Evolutionary conservation across 2,888 invertebrate species (phyloP).

Genomic region (Callyntrura sp.): DNA sequence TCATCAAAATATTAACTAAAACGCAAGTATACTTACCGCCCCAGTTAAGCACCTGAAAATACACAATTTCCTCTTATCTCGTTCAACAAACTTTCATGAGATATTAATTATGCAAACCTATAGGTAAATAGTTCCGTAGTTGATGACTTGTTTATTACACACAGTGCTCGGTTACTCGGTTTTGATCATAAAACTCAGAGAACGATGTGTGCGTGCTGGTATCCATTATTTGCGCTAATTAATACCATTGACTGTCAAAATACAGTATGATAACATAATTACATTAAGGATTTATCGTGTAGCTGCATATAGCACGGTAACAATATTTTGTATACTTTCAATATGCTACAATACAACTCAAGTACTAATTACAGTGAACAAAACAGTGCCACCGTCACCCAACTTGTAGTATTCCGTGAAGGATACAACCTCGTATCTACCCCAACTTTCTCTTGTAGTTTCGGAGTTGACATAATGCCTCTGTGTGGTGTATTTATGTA

Average conservation of each 20-base stretch:
- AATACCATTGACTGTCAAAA: neutral
- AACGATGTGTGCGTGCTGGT: conserved; percentile 34
- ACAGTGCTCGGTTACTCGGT: too few species aligned
- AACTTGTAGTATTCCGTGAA: neutral
- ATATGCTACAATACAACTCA: neutral
- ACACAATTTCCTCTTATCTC: neutral
- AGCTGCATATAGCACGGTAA: neutral
- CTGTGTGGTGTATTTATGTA: conserved; percentile 55
- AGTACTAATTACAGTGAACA: too few species aligned
- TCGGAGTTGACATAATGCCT: conserved; percentile 26
- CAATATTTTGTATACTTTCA: too few species aligned
- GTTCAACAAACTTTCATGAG: neutral
- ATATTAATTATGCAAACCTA: neutral
- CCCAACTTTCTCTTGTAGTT: neutral
- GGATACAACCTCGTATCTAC: neutral
- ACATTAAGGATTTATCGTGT: too few species aligned
- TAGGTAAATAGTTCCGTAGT: neutral
- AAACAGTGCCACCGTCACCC: too few species aligned
- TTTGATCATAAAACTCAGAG: too few species aligned
- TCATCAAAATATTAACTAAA: too few species aligned
- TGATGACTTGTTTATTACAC: conserved; percentile 6
- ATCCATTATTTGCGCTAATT: conserved; percentile 5
- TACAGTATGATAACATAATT: neutral
- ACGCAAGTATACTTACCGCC: too few species aligned
- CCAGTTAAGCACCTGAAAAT: conserved; percentile 15